Conservation (phyloP, 2,797 vertebrate genomes). For the Lithobates pipiens region DNA sequence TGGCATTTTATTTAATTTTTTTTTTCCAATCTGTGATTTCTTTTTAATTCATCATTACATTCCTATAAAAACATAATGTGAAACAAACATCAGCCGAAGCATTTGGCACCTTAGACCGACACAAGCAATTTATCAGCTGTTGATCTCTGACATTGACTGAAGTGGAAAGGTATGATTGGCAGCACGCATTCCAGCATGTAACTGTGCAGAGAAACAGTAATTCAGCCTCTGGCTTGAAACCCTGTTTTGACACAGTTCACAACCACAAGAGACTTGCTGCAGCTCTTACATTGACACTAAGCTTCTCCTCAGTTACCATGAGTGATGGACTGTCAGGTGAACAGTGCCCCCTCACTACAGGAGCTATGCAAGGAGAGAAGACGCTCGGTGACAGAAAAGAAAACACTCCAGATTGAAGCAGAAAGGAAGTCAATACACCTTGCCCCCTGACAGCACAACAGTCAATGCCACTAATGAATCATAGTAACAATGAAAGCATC, state of each 20-base stretch:
- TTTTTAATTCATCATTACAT: conserved; percentile 37
- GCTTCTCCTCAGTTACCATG: conserved; percentile 47
- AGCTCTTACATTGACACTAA: conserved; percentile 49
- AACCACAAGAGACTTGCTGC: conserved; percentile 53
- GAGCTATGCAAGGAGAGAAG: conserved; percentile 31
- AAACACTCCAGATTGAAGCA: conserved; percentile 36
- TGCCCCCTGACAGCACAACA: conserved; percentile 38
- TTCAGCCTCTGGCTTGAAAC: conserved; percentile 57
- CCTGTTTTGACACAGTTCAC: conserved; percentile 61
- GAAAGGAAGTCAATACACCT: conserved; percentile 51
- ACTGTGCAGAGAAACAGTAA: conserved; percentile 52
- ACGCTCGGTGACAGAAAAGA: conserved; percentile 50
- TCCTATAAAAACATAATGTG: conserved; percentile 30
- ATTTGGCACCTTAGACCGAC: conserved; percentile 39
- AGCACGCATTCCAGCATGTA: conserved; percentile 39
- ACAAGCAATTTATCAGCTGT: conserved; percentile 50
- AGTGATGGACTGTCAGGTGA: conserved; percentile 59
- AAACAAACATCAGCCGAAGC: conserved; percentile 43
- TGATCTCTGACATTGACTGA: conserved; percentile 57
- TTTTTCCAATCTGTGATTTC: conserved; percentile 14
- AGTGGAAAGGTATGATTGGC: conserved; percentile 54
- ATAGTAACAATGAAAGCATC: not conserved
- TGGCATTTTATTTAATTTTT: not conserved
- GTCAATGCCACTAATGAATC: conserved; percentile 55
- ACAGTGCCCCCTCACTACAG: conserved; percentile 34